Evolutionary conservation across 2,797 vertebrate genomes (phyloP).

Genomic region (Clarias platycephalus): DNA sequence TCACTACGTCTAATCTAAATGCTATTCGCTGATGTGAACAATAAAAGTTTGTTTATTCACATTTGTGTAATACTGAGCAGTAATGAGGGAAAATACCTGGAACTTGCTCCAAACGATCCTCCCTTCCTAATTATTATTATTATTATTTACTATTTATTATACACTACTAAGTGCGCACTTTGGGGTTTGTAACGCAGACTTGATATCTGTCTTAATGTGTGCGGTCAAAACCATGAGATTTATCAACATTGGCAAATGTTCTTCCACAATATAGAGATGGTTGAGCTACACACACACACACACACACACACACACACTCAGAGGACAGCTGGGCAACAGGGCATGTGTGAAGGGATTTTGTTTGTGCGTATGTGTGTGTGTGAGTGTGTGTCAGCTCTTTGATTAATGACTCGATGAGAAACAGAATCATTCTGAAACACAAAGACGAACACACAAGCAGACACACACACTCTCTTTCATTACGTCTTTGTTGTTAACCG

Average conservation of each 20-base stretch:
- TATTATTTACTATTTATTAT: not conserved
- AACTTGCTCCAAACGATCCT: not conserved
- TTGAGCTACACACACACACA: constrained; percentile 11
- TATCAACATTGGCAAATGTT: not conserved
- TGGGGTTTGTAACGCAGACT: not conserved
- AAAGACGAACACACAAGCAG: constrained; percentile 64
- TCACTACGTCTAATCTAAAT: no score
- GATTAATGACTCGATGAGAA: constrained; percentile 79
- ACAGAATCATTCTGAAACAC: constrained; percentile 71
- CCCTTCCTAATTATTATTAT: not conserved
- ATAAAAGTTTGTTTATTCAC: no score
- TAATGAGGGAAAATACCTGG: not conserved
- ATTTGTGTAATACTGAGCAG: no score
- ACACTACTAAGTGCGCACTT: not conserved
- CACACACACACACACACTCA: constrained; percentile 24
- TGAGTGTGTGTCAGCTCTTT: constrained; percentile 73
- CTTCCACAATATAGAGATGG: not conserved
- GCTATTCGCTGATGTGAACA: no score
- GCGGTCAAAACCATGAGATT: not conserved
- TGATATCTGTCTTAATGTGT: not conserved
- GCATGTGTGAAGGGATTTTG: not conserved
- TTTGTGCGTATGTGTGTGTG: constrained; percentile 51
- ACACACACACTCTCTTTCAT: constrained; percentile 61
- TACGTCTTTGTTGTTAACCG: constrained; percentile 37
- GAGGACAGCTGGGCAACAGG: constrained; percentile 28